Evolutionary conservation across 2,888 invertebrate genomes (phyloP), one percentile per base, ranked within the genome.

Genomic region (Magallana nippona): DNA sequence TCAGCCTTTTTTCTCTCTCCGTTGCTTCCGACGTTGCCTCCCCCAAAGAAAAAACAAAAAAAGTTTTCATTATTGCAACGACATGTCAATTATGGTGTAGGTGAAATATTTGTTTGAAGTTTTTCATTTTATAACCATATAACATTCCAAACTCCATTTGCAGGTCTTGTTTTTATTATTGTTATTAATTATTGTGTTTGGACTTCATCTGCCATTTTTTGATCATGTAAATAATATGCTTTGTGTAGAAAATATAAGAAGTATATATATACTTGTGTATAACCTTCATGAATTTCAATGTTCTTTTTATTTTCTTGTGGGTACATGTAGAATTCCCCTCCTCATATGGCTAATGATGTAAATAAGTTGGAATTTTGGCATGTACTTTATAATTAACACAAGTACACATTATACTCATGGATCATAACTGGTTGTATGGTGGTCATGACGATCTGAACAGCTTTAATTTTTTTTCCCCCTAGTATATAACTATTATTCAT

Each of bases 21-120:
- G 85, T 85, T 83, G 85, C 85, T 86, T 86, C 85, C 82, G 82
- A 82, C 62, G 71, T 86, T 57, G 84, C 85, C 85, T 86, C 83
- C 84, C 63, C 22, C 79, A 79, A 81, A 71, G 32, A 32, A 44
- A 80, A 80, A 78, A 19, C 82, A 56, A 71, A 55, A 63, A 44
- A 44, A 44, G 44, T 44, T 55, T 32, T 81, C 63, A 71, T 44
- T 63, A 55, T 82, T 55, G 63, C 62, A 82, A 82, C 82, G 44
- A 82, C 71, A 22, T 71, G 71, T 71, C 71, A 22, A 71, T 10
- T 71, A 71, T 71, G 71, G 71, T 71, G 71, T 71, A 71, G 71
- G 71, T 71, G 71, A 71, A 27, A 44, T 44, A 44, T 60, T n/a
- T 60, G 17, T 71, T 63, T 27, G 22, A 71, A 71, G 71, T 27